Base-by-base conservation (phyloP, 2,797 vertebrate species). In the Malacoraja senta region DNA sequence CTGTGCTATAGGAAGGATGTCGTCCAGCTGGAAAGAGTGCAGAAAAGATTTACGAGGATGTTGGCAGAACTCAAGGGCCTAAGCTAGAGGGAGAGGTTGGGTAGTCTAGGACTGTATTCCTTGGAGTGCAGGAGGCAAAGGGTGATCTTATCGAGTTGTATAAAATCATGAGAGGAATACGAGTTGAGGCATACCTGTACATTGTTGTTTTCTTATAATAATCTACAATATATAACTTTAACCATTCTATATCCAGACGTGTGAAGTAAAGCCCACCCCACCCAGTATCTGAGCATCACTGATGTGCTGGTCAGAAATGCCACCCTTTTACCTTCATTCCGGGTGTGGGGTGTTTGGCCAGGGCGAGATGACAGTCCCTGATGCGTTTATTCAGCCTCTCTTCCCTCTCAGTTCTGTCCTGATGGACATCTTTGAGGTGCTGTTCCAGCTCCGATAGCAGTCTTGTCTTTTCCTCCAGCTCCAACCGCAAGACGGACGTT, bases 391-490 rank as follows among this genome's bases (percentile, higher is more conserved):
- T 95, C 72, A 98, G 97, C 83, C 96, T 93, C 92, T 97, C 96
- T 95, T 98, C 97, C 17, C 96, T 97, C 94, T 98, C 96, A 0
- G 94, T 96, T 94, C 96, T 97, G 95, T 97, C 96, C 0, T 96
- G 95, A 94, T 96, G 94, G 0, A 96, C 96, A 95, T 98, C 97
- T 83, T 98, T 97, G 94, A 98, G 96, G 93, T 97, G 96, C 93
- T 95, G 95, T 91, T 97, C 97, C 44, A 98, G 97, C 93, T 96
- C 96, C 0, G 97, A 97, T 94, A 96, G 95, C 88, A 96, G 95
- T 94, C 95, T 95, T 0, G 95, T 97, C 94, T 97, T 98, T 94
- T 98, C 98, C 96, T 97, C 96, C 94, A 98, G 96, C 95, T 98
- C 97, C 93, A 96, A 94, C 95, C 98, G 97, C 95, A 99, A 95